phyloP scores from a whole-genome alignment of 2,113 vertebrate genomes.

The Pycnonotus jocosus region DNA sequence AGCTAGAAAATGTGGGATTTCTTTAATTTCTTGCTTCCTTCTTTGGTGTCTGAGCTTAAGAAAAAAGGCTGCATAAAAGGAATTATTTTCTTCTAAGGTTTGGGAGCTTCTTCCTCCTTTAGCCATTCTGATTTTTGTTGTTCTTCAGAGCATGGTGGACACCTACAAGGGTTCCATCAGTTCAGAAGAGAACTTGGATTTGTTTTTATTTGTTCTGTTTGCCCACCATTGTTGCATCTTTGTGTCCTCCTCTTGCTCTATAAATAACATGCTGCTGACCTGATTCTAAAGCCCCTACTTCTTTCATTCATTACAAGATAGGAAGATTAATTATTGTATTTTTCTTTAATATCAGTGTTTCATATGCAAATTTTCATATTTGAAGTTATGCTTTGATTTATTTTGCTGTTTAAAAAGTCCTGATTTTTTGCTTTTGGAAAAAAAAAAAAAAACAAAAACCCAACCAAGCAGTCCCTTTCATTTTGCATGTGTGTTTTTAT shows the following conservation, averaged over 20 bases:
- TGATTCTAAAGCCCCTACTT: not conserved
- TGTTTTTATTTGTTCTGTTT: not conserved
- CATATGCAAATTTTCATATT: not conserved
- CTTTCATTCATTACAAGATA: not conserved
- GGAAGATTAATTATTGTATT: not conserved
- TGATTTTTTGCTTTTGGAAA: not conserved
- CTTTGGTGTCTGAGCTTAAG: not conserved
- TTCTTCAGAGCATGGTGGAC: not conserved
- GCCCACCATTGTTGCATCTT: fast-evolving
- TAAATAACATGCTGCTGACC: not conserved
- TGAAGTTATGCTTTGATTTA: not conserved
- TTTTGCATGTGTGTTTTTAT: not conserved
- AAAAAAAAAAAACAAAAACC: no score
- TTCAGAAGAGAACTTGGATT: not conserved
- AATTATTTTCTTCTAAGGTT: not conserved
- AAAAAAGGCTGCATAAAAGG: not conserved
- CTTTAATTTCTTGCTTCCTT: not conserved
- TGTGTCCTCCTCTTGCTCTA: not conserved
- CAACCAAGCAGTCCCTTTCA: not conserved
- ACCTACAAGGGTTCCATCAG: not conserved
- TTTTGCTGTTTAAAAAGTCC: not conserved
- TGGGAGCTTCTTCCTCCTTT: not conserved
- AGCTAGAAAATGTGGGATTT: not conserved
- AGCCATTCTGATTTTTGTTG: not conserved
- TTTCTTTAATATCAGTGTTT: not conserved